Evolutionary conservation across 1,140 invertebrate species (phyloP), one percentile per base, ranked within the genome.

Genomic region (Apis mellifera): DNA sequence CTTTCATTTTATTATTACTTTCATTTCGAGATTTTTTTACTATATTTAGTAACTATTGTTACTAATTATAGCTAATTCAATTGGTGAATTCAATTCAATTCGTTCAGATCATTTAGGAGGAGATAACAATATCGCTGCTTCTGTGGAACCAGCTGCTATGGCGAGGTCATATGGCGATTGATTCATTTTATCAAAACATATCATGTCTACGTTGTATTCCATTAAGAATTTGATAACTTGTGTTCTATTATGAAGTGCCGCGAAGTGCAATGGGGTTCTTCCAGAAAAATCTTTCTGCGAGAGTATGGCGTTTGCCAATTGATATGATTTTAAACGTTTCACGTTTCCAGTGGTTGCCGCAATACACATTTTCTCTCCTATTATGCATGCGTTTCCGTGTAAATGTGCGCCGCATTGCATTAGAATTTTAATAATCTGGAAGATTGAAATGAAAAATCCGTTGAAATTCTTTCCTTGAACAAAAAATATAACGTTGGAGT

Each of bases 351-450:
- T 90, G 3, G 95, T 94, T 3, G 96, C 95, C 2, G 96, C 96
- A 60, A 94, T 90, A 86, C 95, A 96, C 69, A 97, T 92, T 78
- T 95, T 94, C 69, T 96, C 95, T 2, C 95, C 96, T 13, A 96
- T 91, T 15, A 91, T 74, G 26, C 92, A 85, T 9, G 92, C 91
- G 17, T 93, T 93, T 23, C 94, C 95, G 15, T 95, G 92, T 50
- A 97, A 88, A 91, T 96, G 95, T 19, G 96, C 96, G 0, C 96
- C 96, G 87, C 96, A 96, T 73, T 95, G 94, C 15, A 95, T 90
- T 0, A 97, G 89, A 3, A 96, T 26, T 64, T 94, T 92, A 57
- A 96, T 96, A 55, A 93, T 84, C 93, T 94, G 52, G 0, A 85
- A 90, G 42, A 55, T n/a, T 17, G 21, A 42, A 52, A 17, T 9